phyloP scores from a whole-genome alignment of 2,888 invertebrate genomes.

The Agrotis clavis region DNA sequence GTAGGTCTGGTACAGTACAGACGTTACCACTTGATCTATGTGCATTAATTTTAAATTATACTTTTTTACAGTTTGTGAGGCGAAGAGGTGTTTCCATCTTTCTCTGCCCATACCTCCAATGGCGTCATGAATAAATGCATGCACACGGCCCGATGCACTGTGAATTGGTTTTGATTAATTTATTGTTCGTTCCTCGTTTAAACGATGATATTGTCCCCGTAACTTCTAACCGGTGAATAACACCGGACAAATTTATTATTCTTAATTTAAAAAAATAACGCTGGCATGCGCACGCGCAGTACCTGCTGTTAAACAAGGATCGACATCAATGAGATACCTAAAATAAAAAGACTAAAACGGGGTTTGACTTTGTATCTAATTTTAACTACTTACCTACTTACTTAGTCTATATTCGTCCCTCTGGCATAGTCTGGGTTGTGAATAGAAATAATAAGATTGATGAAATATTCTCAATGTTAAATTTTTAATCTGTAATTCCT shows the following conservation, averaged over 20 bases:
- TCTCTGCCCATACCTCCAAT: constrained; percentile 29
- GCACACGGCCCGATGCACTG: constrained; percentile 36
- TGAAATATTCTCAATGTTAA: neutral
- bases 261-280: constrained; percentile 19
- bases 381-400: no score
- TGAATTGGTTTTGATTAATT: constrained; percentile 61
- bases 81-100: constrained; percentile 5
- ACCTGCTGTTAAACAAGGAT: neutral
- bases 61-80: neutral
- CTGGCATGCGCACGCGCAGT: neutral
- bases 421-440: neutral
- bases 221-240: constrained; percentile 28
- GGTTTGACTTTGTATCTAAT: constrained; percentile 57
- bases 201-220: constrained; percentile 19
- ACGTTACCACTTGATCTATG: neutral
- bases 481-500: neutral
- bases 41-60: neutral
- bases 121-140: constrained; percentile 45
- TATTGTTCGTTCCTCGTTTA: constrained; percentile 51
- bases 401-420: constrained; percentile 14
- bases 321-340: constrained; percentile 19
- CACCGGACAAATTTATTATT: constrained; percentile 28
- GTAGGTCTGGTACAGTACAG: no score
- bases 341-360: constrained; percentile 28
- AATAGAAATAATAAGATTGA: constrained; percentile 24